Evolutionary conservation across 2,113 vertebrate genomes (phyloP), one percentile per base, ranked within the genome.

Genomic region (Caretta caretta): DNA sequence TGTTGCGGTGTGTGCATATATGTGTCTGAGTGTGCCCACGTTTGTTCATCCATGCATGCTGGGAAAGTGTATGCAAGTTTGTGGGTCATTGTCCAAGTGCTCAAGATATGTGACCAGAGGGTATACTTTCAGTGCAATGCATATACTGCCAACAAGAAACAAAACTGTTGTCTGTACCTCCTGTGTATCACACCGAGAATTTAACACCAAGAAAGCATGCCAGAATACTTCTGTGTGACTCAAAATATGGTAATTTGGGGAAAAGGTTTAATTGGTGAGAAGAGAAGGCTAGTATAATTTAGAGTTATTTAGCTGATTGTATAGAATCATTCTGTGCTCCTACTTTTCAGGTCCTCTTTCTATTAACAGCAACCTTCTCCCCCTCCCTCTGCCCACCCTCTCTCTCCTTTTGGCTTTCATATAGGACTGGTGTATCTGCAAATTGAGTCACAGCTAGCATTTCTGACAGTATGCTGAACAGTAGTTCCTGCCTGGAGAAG

Each of bases 151-250:
- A 80, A 62, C 22, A 82, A 57, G 46, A 62, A 79, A 89, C 25
- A 50, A 88, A 88, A 89, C 7, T 2, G 20, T 91, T 91, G 89
- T 88, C 86, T 53, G 53, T 56, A 90, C 88, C 87, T 72, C 48
- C 80, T 83, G 89, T 81, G 85, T 80, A 83, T 80, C n/a, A 76
- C 20, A 29, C 11, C 75, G 56, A 35, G 80, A 91, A 86, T 11
- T 4, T 35, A 80, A 82, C 56, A 88, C 17, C 27, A 76, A 76
- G 76, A 9, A 94, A 90, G 89, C 5, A 35, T 1, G 0, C 0
- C 17, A 46, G 48, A 82, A 94, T 54, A 56, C 80, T 86, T 86
- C 95, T 93, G 72, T 80, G 89, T 87, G 89, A 62, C 72, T 88
- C 42, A 49, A 46, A 80, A 24, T 80, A 22, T 27, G 83, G 35